Percentiles rank a stretch among this genome's conserved stretches.
Evolutionary conservation across 2,113 vertebrate genomes (phyloP).

Genomic region (Ictidomys tridecemlineatus): DNA sequence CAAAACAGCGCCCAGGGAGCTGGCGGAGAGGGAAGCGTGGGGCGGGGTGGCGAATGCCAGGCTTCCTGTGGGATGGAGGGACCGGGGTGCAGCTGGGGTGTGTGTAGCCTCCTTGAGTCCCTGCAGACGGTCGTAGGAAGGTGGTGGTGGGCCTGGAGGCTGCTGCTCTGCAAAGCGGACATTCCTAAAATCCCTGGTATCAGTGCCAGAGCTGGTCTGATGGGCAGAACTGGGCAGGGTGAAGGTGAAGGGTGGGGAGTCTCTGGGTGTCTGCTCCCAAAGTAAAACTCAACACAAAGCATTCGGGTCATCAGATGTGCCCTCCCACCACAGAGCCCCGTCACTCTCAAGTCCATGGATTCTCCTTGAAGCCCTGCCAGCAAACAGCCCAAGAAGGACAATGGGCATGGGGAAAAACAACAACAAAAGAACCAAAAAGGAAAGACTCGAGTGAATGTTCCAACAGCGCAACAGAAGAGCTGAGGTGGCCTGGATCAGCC

Average conservation of each 20-base stretch:
- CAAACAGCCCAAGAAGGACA: slow-evolving; percentile 77
- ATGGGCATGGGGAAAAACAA: not conserved
- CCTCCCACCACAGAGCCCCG: slow-evolving; percentile 14
- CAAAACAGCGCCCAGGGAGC: too few species aligned
- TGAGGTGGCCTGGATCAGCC: slow-evolving; percentile 85
- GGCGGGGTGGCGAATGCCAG: not conserved
- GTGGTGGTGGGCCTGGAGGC: not conserved
- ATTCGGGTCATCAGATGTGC: not conserved
- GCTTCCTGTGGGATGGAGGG: not conserved
- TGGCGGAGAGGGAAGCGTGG: not conserved
- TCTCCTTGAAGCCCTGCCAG: not conserved
- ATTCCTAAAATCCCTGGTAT: not conserved
- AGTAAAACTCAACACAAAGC: not conserved
- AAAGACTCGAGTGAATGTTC: slow-evolving; percentile 72
- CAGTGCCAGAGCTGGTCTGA: not conserved
- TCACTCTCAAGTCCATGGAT: slow-evolving; percentile 44
- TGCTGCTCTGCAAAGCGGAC: not conserved
- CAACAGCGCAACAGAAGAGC: slow-evolving; percentile 73
- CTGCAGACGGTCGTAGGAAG: not conserved
- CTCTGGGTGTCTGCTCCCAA: not conserved
- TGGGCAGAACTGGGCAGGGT: not conserved
- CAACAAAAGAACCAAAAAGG: not conserved
- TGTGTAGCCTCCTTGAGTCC: not conserved
- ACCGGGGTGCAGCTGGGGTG: not conserved
- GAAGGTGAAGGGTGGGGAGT: not conserved